Conservation (phyloP, 2,888 invertebrate genomes). For the Lochmaea capreae region DNA sequence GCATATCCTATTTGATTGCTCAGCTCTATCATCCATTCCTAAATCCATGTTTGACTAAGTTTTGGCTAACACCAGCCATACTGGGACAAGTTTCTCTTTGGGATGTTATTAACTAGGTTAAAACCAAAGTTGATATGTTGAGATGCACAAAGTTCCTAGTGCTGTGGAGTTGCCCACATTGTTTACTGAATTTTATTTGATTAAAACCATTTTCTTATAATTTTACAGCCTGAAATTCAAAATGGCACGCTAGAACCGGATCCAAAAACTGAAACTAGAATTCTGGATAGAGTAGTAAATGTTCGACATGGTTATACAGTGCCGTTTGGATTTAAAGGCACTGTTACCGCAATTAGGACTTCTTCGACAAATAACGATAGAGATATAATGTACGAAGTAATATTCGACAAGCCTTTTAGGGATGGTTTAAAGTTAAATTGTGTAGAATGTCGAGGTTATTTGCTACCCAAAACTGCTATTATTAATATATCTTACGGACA, state of each 20-base stretch:
- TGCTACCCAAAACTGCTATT: conserved; percentile 68
- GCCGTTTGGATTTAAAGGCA: conserved; percentile 86
- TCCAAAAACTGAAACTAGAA: conserved; percentile 71
- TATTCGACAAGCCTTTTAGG: conserved; percentile 83
- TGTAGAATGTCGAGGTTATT: conserved; percentile 67
- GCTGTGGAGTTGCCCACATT: no score
- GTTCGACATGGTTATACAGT: conserved; percentile 80
- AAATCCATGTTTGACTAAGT: no score
- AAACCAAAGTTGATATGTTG: no score
- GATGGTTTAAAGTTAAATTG: conserved; percentile 73
- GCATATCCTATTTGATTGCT: no score
- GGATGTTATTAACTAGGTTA: no score
- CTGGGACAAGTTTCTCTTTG: no score
- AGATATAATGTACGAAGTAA: conserved; percentile 78
- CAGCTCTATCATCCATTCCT: no score
- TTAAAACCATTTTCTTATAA: not conserved
- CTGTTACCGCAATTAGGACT: conserved; percentile 78
- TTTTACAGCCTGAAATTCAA: conserved; percentile 64
- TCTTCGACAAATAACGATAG: conserved; percentile 51
- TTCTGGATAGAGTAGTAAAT: conserved; percentile 89
- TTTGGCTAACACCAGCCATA: no score
- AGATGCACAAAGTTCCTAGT: no score
- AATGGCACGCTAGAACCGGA: conserved; percentile 74
- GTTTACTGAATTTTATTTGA: no score
- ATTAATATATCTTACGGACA: conserved; percentile 73